phyloP scores from a whole-genome alignment of 2,113 vertebrate genomes.

The Hucho hucho region DNA sequence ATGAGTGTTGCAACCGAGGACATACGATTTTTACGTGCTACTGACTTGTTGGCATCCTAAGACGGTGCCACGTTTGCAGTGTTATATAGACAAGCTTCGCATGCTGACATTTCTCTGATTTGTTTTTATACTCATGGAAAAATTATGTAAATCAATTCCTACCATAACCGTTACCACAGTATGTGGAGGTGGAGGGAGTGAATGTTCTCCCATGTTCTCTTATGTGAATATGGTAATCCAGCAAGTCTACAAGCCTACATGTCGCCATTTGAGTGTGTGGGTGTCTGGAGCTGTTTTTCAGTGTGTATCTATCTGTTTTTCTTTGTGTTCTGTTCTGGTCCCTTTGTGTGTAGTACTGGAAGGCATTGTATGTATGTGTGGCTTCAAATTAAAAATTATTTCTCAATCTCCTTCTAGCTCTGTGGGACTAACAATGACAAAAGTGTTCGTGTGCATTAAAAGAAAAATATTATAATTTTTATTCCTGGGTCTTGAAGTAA shows the following conservation, averaged over 20 bases:
- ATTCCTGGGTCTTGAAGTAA: slow-evolving; percentile 64
- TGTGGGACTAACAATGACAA: slow-evolving; percentile 56
- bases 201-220: slow-evolving; percentile 59
- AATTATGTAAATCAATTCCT: slow-evolving; percentile 42
- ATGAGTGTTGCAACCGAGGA: no score
- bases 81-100: no score
- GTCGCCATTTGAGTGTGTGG: slow-evolving; percentile 7
- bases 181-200: slow-evolving; percentile 15
- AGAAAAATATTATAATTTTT: slow-evolving; percentile 43
- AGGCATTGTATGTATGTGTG: slow-evolving; percentile 25
- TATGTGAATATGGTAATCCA: slow-evolving; percentile 37
- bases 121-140: slow-evolving; percentile 43
- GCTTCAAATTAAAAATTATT: slow-evolving; percentile 37
- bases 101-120: no score
- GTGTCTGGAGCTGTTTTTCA: slow-evolving; percentile 16
- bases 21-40: no score
- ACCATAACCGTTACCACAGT: slow-evolving; percentile 53
- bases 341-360: not conserved
- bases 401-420: slow-evolving; percentile 41
- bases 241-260: slow-evolving; percentile 21
- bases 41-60: no score
- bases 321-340: slow-evolving; percentile 9
- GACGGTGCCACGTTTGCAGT: no score
- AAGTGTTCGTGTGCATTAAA: slow-evolving; percentile 63
- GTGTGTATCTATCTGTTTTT: slow-evolving; percentile 1